phyloP scores from a whole-genome alignment of 2,888 invertebrate species.

The Lymantria monacha region DNA sequence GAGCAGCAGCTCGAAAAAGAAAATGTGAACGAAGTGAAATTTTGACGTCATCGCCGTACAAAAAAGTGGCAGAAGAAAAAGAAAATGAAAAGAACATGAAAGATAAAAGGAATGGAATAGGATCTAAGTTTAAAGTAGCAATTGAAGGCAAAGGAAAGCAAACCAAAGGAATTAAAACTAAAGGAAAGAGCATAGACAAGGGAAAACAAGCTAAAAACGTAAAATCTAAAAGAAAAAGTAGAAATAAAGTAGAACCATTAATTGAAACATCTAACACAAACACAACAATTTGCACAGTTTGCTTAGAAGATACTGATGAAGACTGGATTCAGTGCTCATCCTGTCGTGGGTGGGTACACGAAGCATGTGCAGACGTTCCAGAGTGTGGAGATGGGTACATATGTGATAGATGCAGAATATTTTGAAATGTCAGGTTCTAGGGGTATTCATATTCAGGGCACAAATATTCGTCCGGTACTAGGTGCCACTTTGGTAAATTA shows the following conservation, averaged over 20 bases:
- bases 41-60: slow-evolving; percentile 9
- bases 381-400: slow-evolving; percentile 1
- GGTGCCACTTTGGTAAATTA: slow-evolving; percentile 6
- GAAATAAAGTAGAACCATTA: slow-evolving; percentile 1
- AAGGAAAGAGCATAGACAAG: slow-evolving; percentile 1
- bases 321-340: slow-evolving; percentile 6
- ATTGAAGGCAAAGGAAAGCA: slow-evolving; percentile 4
- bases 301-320: slow-evolving; percentile 4
- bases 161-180: slow-evolving; percentile 3
- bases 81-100: slow-evolving; percentile 5
- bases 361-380: slow-evolving; percentile 3
- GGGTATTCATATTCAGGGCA: background rate
- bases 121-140: slow-evolving; percentile 4
- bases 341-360: slow-evolving; percentile 2
- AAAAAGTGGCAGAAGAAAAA: slow-evolving; percentile 7
- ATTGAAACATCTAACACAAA: slow-evolving; percentile 2
- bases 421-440: background rate
- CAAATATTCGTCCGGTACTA: slow-evolving; percentile 3
- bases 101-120: no score
- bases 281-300: slow-evolving; percentile 7
- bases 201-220: slow-evolving; percentile 5
- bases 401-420: slow-evolving; percentile 8
- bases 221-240: slow-evolving; percentile 2
- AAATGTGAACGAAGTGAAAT: background rate
- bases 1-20: slow-evolving; percentile 6